These are phyloP conservation scores for Paralvinella palmiformis DNA, from an alignment of 1,140 invertebrate species.

Conservation along the genomic window DNA sequence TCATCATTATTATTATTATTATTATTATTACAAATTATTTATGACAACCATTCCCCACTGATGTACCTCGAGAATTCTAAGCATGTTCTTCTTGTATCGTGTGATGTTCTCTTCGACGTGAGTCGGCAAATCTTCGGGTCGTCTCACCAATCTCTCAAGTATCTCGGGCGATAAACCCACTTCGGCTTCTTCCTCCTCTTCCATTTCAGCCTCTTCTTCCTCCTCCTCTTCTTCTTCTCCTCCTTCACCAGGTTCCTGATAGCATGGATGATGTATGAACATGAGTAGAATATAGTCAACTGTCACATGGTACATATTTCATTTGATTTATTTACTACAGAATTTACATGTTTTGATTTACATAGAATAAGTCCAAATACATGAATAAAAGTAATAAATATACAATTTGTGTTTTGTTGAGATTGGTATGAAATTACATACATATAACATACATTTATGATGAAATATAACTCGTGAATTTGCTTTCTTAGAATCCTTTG, in stretches of 20 bases:
- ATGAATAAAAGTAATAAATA: no score
- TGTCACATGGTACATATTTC: neutral
- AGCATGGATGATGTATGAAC: slow-evolving; percentile 26
- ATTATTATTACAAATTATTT: no score
- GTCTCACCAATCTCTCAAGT: slow-evolving; percentile 35
- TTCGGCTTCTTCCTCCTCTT: slow-evolving; percentile 17
- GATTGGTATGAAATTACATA: no score
- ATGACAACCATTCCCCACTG: no score
- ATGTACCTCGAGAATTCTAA: slow-evolving; percentile 42
- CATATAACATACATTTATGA: no score
- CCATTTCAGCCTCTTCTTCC: slow-evolving; percentile 34
- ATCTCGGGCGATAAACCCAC: slow-evolving; percentile 34
- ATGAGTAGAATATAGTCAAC: neutral
- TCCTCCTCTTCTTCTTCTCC: slow-evolving; percentile 43
- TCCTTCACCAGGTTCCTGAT: slow-evolving; percentile 36
- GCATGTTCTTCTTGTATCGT: slow-evolving; percentile 40
- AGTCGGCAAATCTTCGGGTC: slow-evolving; percentile 42
- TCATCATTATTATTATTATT: no score
- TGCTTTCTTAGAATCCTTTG: no score
- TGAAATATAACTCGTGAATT: no score
- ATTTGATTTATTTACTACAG: no score
- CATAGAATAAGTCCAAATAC: no score
- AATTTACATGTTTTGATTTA: no score
- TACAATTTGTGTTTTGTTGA: no score
- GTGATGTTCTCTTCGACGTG: slow-evolving; percentile 35